Percentiles rank a stretch among this genome's conserved stretches.
phyloP scores from a whole-genome alignment of 2,888 invertebrate genomes.

The Alloscopus bannaensis region DNA sequence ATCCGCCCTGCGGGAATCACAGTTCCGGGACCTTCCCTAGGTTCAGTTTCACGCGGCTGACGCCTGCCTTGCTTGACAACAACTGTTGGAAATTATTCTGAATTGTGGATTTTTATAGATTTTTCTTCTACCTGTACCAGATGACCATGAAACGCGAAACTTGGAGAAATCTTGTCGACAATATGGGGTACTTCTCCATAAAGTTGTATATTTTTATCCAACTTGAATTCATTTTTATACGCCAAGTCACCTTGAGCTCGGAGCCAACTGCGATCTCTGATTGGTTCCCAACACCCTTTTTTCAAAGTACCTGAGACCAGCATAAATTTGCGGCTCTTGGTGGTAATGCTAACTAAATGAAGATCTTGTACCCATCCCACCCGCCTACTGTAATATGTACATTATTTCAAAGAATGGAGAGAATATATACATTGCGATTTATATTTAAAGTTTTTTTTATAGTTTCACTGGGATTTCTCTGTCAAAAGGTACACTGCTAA shows the following conservation, averaged over 20 bases:
- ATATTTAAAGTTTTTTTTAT: no score
- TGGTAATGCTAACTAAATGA: no score
- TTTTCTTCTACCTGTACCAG: not conserved
- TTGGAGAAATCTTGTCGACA: constrained; percentile 10
- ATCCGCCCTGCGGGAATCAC: not conserved
- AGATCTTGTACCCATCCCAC: no score
- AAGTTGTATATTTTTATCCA: constrained; percentile 24
- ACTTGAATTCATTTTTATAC: constrained; percentile 6
- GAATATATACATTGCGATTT: no score
- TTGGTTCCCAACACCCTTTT: constrained; percentile 6
- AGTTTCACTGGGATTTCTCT: no score
- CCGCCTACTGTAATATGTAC: no score
- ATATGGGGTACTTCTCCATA: constrained; percentile 40
- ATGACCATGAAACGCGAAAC: constrained; percentile 31
- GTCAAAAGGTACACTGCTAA: no score
- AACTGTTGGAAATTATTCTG: not conserved
- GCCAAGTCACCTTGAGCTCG: constrained; percentile 43
- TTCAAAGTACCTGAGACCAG: constrained; percentile 44
- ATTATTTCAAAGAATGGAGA: no score
- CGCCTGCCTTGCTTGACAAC: not conserved
- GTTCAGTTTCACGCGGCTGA: not conserved
- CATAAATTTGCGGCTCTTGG: no score
- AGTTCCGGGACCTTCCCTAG: constrained; percentile 37
- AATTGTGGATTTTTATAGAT: constrained; percentile 22
- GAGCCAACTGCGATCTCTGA: constrained; percentile 32